Evolutionary conservation across 2,797 vertebrate species (phyloP).

Genomic region (Oryzias sinensis): DNA sequence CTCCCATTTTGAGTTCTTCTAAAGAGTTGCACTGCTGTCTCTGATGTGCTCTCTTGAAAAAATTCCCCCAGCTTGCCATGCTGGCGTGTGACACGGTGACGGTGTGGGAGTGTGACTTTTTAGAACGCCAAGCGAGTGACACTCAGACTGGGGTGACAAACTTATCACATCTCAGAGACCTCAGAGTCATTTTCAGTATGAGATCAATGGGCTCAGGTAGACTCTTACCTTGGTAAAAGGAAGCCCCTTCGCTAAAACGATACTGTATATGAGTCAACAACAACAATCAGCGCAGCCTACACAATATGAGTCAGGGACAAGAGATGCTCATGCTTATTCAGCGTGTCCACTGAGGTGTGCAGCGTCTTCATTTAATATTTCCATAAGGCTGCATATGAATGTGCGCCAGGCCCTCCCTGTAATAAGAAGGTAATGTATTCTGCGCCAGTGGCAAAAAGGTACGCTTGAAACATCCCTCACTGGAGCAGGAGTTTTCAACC

Average conservation of each 20-base stretch:
- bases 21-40: conserved; percentile 3
- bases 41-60: conserved; percentile 5
- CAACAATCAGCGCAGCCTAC: conserved; percentile 45
- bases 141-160: conserved; percentile 16
- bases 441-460: conserved; percentile 69
- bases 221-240: conserved; percentile 1
- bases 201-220: conserved; percentile 10
- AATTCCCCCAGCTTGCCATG: conserved; percentile 3
- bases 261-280: conserved; percentile 37
- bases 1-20: conserved; percentile 7
- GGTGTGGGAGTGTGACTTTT: conserved; percentile 31
- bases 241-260: conserved; percentile 17
- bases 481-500: conserved; percentile 58
- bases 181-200: conserved; percentile 10
- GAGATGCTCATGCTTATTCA: conserved; percentile 67
- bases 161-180: conserved; percentile 1
- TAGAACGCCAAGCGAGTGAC: conserved; percentile 33
- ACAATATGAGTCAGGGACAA: conserved; percentile 50
- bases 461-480: conserved; percentile 70
- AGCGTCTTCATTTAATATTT: conserved; percentile 75
- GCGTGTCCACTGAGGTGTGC: conserved; percentile 70
- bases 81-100: conserved; percentile 12
- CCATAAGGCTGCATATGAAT: conserved; percentile 70
- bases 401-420: conserved; percentile 43
- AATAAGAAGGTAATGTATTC: conserved; percentile 74